A percentile compares a stretch with the other conserved stretches of the same genome.
Evolutionary conservation across 2,113 vertebrate genomes (phyloP).

Genomic region (Glareola pratincola): DNA sequence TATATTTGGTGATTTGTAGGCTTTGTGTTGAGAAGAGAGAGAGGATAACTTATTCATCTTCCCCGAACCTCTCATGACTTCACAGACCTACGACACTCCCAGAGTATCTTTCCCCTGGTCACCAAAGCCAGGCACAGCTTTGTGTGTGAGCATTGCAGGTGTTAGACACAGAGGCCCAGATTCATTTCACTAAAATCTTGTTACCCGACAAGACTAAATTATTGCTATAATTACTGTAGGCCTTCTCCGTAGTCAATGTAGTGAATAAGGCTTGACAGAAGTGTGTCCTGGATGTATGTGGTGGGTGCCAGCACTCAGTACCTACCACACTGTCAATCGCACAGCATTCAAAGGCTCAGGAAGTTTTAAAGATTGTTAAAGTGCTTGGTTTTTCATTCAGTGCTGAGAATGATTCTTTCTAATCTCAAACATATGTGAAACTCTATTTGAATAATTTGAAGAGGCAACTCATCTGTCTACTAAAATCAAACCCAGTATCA

Average conservation of each 20-base stretch:
- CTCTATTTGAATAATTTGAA: background rate
- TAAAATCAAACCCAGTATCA: background rate
- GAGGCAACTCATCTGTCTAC: background rate
- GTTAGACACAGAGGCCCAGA: background rate
- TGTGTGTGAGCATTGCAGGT: background rate
- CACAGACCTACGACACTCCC: background rate
- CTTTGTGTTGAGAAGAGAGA: background rate
- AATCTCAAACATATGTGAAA: background rate
- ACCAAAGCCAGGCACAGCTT: background rate
- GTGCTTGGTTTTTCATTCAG: background rate
- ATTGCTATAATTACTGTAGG: background rate
- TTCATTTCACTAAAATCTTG: background rate
- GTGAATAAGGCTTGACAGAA: background rate
- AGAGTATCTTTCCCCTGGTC: accelerated
- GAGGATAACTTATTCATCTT: background rate
- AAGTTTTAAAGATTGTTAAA: background rate
- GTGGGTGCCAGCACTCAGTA: background rate
- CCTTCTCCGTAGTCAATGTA: background rate
- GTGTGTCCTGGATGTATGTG: background rate
- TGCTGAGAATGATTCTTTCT: background rate
- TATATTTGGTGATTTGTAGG: background rate
- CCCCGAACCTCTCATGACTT: background rate
- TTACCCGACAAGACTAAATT: background rate
- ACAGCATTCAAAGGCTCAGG: background rate
- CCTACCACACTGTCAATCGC: background rate